phyloP scores from a whole-genome alignment of 2,888 invertebrate genomes.

The Acleris literana region DNA sequence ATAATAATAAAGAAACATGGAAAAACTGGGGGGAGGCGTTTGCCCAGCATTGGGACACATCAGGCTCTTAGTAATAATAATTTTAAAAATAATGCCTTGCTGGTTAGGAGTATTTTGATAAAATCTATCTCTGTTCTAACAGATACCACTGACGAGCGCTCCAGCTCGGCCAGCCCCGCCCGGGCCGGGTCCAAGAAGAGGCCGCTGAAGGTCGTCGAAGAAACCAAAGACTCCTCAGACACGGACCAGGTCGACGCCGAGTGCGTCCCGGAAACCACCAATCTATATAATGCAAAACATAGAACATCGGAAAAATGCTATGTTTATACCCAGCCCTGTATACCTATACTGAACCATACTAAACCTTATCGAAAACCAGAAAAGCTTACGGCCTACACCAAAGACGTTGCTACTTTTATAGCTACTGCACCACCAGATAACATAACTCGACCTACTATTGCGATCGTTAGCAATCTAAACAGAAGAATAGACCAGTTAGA shows the following conservation, averaged over 20 bases:
- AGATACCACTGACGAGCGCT: conserved; percentile 60
- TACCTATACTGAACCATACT: conserved; percentile 59
- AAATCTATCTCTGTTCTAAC: conserved; percentile 4
- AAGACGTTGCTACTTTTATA: conserved; percentile 62
- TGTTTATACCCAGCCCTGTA: conserved; percentile 58
- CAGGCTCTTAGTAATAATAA: no score
- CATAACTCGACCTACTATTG: conserved; percentile 46
- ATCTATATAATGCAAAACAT: conserved; percentile 52
- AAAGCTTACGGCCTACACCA: conserved; percentile 46
- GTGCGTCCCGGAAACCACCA: conserved; percentile 43
- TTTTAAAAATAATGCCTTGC: no score
- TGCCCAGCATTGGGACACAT: no score
- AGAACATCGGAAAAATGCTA: conserved; percentile 65
- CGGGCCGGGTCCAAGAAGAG: conserved; percentile 10
- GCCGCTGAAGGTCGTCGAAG: conserved; percentile 13
- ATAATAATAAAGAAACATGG: no score
- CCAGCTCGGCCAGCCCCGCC: conserved; percentile 41
- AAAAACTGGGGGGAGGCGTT: no score
- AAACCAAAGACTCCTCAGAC: background rate
- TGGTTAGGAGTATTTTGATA: no score
- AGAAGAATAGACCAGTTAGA: conserved; percentile 68
- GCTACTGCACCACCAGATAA: conserved; percentile 58
- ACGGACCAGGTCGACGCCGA: conserved; percentile 42
- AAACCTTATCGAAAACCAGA: conserved; percentile 54
- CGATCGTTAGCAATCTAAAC: conserved; percentile 52